A percentile compares a stretch with the other conserved stretches of the same genome.
These are phyloP conservation scores for Panopea generosa DNA, from an alignment of 2,888 invertebrate species.

Conservation along the genomic window DNA sequence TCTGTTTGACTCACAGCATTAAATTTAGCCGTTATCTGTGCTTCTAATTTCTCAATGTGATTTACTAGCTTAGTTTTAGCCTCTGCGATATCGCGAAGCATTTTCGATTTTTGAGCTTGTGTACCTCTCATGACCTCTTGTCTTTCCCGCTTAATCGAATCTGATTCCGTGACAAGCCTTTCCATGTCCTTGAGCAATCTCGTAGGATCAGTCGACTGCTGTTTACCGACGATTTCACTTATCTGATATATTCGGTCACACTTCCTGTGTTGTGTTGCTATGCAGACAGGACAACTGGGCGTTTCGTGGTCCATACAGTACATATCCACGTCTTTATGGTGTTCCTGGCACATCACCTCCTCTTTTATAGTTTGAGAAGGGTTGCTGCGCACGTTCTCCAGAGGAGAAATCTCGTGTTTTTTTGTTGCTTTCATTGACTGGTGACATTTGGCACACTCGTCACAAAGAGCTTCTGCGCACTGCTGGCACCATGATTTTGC, in stretches of 20 bases:
- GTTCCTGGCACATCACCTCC: conserved; percentile 56
- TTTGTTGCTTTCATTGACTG: conserved; percentile 65
- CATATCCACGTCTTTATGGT: conserved; percentile 60
- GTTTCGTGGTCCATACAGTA: conserved; percentile 65
- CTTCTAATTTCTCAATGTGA: conserved; percentile 59
- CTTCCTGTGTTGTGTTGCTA: conserved; percentile 58
- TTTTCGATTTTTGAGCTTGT: conserved; percentile 47
- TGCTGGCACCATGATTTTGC: conserved; percentile 66
- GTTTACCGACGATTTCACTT: conserved; percentile 46
- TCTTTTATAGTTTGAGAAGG: conserved; percentile 58
- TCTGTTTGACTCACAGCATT: conserved; percentile 56
- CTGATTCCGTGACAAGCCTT: conserved; percentile 42
- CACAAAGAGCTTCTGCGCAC: conserved; percentile 64
- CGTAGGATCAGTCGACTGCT: conserved; percentile 35
- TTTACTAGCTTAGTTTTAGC: conserved; percentile 54
- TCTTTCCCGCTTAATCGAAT: conserved; percentile 49
- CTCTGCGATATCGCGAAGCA: conserved; percentile 52
- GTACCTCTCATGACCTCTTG: conserved; percentile 57
- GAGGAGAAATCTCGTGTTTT: conserved; percentile 57
- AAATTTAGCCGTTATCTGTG: conserved; percentile 55
- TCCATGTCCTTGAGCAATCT: conserved; percentile 58
- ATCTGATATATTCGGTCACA: conserved; percentile 63
- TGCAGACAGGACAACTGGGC: conserved; percentile 64
- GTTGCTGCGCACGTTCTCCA: conserved; percentile 63
- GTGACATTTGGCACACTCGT: conserved; percentile 64